Percentiles rank a stretch among this genome's conserved stretches.
These are phyloP conservation scores for Chloromyia formosa DNA, from an alignment of 2,888 invertebrate genomes.

Conservation along the genomic window DNA sequence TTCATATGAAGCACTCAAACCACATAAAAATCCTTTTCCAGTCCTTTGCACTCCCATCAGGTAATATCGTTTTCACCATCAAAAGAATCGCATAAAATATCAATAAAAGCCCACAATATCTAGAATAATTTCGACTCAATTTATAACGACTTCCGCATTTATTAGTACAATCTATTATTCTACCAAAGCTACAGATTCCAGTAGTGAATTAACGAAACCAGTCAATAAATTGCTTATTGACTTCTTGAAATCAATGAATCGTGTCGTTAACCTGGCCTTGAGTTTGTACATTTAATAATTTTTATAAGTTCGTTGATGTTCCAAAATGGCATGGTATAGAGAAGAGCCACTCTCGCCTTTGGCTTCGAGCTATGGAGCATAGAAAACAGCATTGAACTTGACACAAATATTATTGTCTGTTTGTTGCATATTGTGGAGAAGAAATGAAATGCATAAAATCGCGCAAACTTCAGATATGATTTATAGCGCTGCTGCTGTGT, in stretches of 20 bases:
- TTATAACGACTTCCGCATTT: neutral
- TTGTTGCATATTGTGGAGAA: neutral
- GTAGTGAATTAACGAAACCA: neutral
- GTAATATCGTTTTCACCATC: too few relatives aligned
- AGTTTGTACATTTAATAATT: neutral
- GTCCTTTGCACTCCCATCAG: too few relatives aligned
- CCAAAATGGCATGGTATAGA: neutral
- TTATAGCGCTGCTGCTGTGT: neutral
- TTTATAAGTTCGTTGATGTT: too few relatives aligned
- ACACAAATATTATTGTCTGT: conserved; percentile 31
- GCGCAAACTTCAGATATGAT: neutral
- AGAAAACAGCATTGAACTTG: conserved; percentile 31
- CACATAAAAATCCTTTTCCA: too few relatives aligned
- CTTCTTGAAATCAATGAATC: conserved; percentile 32
- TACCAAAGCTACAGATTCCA: neutral
- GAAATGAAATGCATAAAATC: neutral
- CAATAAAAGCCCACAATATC: neutral
- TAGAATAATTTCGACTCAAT: neutral
- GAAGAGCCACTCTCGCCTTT: neutral
- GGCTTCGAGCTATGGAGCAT: neutral
- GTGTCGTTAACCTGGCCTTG: conserved; percentile 37
- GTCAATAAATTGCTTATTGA: conserved; percentile 19
- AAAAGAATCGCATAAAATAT: neutral
- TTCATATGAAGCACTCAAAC: too few relatives aligned
- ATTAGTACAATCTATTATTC: neutral